These are phyloP conservation scores for Drepanosiphum platanoidis DNA, from an alignment of 2,888 invertebrate genomes.

Conservation along the genomic window DNA sequence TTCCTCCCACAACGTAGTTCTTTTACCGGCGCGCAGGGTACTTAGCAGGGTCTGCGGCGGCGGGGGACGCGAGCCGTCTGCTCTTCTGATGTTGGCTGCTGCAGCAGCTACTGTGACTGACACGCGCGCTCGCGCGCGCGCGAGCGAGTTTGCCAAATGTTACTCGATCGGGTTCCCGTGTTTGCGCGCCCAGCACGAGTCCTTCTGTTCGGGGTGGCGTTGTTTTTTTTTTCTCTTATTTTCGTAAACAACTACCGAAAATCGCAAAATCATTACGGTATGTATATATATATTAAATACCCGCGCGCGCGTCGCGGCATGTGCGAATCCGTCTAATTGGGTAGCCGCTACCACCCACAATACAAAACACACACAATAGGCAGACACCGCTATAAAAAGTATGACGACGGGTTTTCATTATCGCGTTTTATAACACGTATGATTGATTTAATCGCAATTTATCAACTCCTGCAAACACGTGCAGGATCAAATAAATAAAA, in stretches of 20 bases:
- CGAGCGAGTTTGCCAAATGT: conserved; percentile 60
- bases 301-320: conserved; percentile 29
- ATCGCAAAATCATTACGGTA: conserved; percentile 59
- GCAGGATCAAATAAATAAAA: no score
- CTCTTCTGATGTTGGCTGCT: conserved; percentile 22
- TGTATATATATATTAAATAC: background rate
- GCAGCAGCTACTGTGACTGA: conserved; percentile 54
- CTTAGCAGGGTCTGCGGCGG: conserved; percentile 49
- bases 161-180: conserved; percentile 55
- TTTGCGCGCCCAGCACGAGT: conserved; percentile 28
- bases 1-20: conserved; percentile 56
- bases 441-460: conserved; percentile 42
- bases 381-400: background rate
- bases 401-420: conserved; percentile 27
- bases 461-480: background rate
- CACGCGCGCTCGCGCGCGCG: conserved; percentile 6
- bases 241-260: conserved; percentile 60
- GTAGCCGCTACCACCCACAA: conserved; percentile 25
- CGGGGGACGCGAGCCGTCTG: conserved; percentile 56
- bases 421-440: background rate
- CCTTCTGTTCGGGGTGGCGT: conserved; percentile 43
- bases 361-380: conserved; percentile 37
- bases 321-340: conserved; percentile 60
- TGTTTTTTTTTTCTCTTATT: conserved; percentile 39
- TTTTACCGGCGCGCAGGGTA: conserved; percentile 48